Conservation (phyloP, 2,888 invertebrate genomes). For the Drosophila colorata region DNA sequence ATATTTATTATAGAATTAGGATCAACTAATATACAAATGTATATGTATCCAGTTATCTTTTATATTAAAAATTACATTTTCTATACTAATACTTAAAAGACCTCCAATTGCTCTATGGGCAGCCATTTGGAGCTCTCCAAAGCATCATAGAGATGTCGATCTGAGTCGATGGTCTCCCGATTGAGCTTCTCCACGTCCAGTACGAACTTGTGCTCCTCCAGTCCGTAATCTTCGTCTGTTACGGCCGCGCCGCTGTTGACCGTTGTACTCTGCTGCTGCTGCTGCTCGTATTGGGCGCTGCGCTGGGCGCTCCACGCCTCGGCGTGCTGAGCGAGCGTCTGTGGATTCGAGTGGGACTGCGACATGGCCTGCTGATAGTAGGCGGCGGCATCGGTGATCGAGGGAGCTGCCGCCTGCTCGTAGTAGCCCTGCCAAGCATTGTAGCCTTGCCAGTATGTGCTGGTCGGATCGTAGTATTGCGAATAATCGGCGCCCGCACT, state of each 20-base stretch:
- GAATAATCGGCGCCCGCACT: slow-evolving; percentile 87
- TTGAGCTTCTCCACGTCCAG: slow-evolving; percentile 92
- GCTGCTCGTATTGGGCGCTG: slow-evolving; percentile 84
- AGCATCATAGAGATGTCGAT: slow-evolving; percentile 92
- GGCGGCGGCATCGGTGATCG: slow-evolving; percentile 75
- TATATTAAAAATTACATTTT: not conserved
- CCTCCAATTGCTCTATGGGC: slow-evolving; percentile 91
- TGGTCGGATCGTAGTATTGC: slow-evolving; percentile 92
- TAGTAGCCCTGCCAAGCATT: slow-evolving; percentile 92
- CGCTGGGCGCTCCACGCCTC: slow-evolving; percentile 86
- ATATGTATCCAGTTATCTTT: not conserved
- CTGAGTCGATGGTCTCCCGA: slow-evolving; percentile 91
- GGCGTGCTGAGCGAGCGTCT: slow-evolving; percentile 84
- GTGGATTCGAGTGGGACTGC: slow-evolving; percentile 82
- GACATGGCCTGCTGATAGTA: slow-evolving; percentile 85
- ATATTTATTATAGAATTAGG: not conserved
- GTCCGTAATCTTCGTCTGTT: slow-evolving; percentile 89
- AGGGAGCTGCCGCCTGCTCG: slow-evolving; percentile 85
- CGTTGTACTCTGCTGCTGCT: slow-evolving; percentile 64
- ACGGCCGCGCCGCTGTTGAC: slow-evolving; percentile 83
- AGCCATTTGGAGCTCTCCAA: slow-evolving; percentile 94
- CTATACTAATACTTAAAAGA: slow-evolving; percentile 84
- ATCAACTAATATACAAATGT: not conserved
- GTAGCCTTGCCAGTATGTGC: slow-evolving; percentile 95
- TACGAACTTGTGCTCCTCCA: slow-evolving; percentile 92